Base-by-base conservation (phyloP, 2,113 vertebrate species). In the Toxotes jaculatrix region DNA sequence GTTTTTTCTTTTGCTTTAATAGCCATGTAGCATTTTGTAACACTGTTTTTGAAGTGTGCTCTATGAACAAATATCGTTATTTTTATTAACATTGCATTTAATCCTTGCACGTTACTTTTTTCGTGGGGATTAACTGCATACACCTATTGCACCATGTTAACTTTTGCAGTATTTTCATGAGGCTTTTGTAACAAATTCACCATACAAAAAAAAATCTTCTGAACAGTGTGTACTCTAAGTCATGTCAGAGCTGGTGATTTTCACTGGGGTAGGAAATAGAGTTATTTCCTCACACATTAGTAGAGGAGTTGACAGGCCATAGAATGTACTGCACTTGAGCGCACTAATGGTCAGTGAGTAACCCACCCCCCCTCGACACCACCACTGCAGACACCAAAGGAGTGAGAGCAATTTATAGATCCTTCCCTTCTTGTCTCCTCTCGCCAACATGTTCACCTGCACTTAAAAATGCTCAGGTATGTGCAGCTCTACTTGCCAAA, bases 281-380 rank as follows among this genome's bases (percentile, higher is more conserved):
- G 89, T 92, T 92, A 89, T 91, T 91, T 92, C 88, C 86, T 93
- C 75, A 79, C 90, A 89, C 88, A 91, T 93, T 91, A 89, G 91
- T 62, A 56, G 84, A 86, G 63, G 80, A 89, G 89, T 82, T 90
- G 92, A 93, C 93, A 91, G 90, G 87, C 91, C 87, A 87, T 57
- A 84, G 91, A 91, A 89, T 89, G 84, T 84, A 85, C 87, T 89
- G 89, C 83, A 93, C 89, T 88, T 69, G 80, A 90, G 81, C 66
- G 72, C 92, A 90, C 91, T 93, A 92, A 94, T 93, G 92, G 93
- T 94, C 93, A 92, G 90, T 84, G 87, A 92, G 79, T 88, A 90
- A 77, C 80, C 62, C 43, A 27, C 27, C 55, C 65, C 73, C 32
- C 21, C n/a, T 19, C 45, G 1, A 68, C 86, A 64, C 80, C 62